Conservation (phyloP, 2,888 invertebrate genomes). For the Strigamia crassipes region DNA sequence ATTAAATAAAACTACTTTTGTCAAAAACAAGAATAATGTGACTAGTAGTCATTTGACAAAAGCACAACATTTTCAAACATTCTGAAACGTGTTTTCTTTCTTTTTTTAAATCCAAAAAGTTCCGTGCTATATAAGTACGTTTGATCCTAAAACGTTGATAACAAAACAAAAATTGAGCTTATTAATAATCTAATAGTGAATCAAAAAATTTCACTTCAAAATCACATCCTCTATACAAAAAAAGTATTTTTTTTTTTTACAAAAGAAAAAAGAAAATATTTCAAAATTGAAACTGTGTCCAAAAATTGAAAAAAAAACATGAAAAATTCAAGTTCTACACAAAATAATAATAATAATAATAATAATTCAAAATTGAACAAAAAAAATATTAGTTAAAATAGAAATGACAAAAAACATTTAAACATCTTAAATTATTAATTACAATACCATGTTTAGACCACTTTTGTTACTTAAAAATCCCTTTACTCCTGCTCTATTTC, state of each 20-base stretch:
- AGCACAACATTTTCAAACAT: neutral
- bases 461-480: neutral
- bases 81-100: neutral
- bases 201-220: neutral
- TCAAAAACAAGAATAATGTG: neutral
- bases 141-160: neutral
- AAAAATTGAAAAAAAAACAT: conserved; percentile 10
- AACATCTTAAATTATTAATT: conserved; percentile 17
- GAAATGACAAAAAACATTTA: conserved; percentile 14
- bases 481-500: neutral
- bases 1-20: neutral
- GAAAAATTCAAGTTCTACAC: conserved; percentile 3
- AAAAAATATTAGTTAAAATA: conserved; percentile 15
- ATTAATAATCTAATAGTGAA: neutral
- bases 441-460: conserved; percentile 13
- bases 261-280: neutral
- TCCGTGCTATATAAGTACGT: conserved; percentile 11
- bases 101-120: no score
- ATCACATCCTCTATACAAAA: conserved; percentile 15
- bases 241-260: neutral
- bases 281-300: neutral
- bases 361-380: conserved; percentile 7
- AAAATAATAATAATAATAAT: conserved; percentile 2
- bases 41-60: conserved; percentile 5
- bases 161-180: conserved; percentile 13